These are phyloP conservation scores for Cromileptes altivelis DNA, from an alignment of 2,113 vertebrate genomes.

Conservation along the genomic window DNA sequence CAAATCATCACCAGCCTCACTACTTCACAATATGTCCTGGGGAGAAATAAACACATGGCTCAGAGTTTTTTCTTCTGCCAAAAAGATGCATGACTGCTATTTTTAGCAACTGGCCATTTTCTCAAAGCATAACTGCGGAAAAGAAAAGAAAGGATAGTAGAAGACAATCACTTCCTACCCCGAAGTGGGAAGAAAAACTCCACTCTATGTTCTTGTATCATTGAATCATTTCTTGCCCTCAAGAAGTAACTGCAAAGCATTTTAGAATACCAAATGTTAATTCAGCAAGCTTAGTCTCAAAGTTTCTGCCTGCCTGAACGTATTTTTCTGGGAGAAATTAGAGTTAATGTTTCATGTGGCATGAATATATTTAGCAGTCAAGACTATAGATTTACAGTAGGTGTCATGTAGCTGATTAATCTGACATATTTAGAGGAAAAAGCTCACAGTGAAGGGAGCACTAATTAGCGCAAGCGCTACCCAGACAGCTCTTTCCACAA, in stretches of 20 bases:
- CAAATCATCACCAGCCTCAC: slow-evolving; percentile 41
- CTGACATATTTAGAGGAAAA: slow-evolving; percentile 52
- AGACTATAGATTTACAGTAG: slow-evolving; percentile 44
- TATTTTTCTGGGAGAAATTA: slow-evolving; percentile 39
- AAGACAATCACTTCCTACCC: slow-evolving; percentile 69
- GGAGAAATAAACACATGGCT: slow-evolving; percentile 76
- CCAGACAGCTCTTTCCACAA: slow-evolving; percentile 49
- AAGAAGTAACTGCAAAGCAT: slow-evolving; percentile 55
- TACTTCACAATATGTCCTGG: slow-evolving; percentile 62
- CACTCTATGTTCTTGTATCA: slow-evolving; percentile 70
- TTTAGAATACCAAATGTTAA: slow-evolving; percentile 76
- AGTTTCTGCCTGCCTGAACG: slow-evolving; percentile 38
- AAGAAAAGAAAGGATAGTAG: slow-evolving; percentile 51
- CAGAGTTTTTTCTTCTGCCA: slow-evolving; percentile 55
- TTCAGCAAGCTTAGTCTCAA: slow-evolving; percentile 52
- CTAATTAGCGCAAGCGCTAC: slow-evolving; percentile 70
- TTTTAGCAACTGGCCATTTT: slow-evolving; percentile 73
- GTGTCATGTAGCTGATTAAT: slow-evolving; percentile 55
- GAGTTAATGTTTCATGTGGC: slow-evolving; percentile 39
- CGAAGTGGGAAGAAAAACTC: slow-evolving; percentile 59
- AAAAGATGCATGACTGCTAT: slow-evolving; percentile 74
- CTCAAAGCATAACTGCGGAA: slow-evolving; percentile 64
- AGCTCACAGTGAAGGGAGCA: slow-evolving; percentile 39
- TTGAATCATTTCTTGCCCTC: slow-evolving; percentile 73
- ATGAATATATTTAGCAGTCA: slow-evolving; percentile 50